Conservation (phyloP, 37 sponge, comb jelly and placozoan species). For the Mnemiopsis leidyi region DNA sequence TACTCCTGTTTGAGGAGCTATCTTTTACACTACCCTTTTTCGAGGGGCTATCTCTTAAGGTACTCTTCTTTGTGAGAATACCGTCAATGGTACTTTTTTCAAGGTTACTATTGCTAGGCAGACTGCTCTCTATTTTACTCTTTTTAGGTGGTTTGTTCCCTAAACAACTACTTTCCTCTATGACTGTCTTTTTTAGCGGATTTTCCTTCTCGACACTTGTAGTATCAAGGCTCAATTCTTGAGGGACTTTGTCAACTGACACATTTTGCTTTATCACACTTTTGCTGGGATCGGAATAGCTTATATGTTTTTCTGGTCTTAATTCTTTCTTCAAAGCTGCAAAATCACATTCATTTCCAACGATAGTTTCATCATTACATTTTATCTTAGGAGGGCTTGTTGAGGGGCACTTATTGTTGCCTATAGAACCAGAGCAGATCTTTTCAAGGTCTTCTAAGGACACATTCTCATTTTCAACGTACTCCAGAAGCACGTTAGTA, state of each 20-base stretch:
- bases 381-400: background rate
- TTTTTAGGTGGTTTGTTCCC: background rate
- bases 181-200: background rate
- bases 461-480: background rate
- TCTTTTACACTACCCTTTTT: background rate
- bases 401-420: background rate
- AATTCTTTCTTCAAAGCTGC: background rate
- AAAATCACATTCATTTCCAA: background rate
- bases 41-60: background rate
- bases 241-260: background rate
- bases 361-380: background rate
- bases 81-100: background rate
- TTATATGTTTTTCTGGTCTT: background rate
- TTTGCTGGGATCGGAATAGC: background rate
- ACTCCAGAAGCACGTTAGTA: background rate
- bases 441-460: background rate
- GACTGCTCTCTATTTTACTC: background rate
- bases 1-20: background rate
- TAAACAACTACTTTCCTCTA: background rate
- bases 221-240: no score
- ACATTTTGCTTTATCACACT: no score
- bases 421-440: background rate
- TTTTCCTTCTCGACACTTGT: background rate
- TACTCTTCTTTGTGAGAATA: background rate
- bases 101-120: background rate